Evolutionary conservation across 2,888 invertebrate genomes (phyloP).

Genomic region (Spodoptera exigua): DNA sequence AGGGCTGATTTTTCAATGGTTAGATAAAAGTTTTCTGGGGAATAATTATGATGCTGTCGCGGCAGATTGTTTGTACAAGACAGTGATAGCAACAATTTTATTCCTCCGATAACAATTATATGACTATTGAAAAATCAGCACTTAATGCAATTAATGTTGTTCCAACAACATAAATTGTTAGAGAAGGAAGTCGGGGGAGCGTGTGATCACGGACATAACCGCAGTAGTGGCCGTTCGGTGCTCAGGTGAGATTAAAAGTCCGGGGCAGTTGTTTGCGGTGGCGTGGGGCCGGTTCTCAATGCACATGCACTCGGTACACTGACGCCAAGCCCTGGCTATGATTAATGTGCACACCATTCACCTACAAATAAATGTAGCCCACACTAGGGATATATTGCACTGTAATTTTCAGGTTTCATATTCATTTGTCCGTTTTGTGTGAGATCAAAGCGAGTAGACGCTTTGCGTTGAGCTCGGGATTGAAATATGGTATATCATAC

Average conservation of each 20-base stretch:
- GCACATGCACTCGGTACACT: slow-evolving; percentile 75
- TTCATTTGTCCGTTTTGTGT: slow-evolving; percentile 75
- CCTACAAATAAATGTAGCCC: slow-evolving; percentile 74
- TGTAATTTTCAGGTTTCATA: slow-evolving; percentile 76
- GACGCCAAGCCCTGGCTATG: slow-evolving; percentile 69
- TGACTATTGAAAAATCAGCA: too few relatives aligned
- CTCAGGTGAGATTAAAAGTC: slow-evolving; percentile 85
- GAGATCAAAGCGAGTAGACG: slow-evolving; percentile 69
- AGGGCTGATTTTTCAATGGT: slow-evolving; percentile 33
- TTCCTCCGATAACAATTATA: too few relatives aligned
- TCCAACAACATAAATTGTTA: slow-evolving; percentile 38
- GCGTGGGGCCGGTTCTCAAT: slow-evolving; percentile 68
- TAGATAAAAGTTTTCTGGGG: too few relatives aligned
- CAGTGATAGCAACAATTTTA: too few relatives aligned
- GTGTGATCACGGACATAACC: slow-evolving; percentile 68
- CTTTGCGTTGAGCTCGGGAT: slow-evolving; percentile 23
- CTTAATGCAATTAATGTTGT: too few relatives aligned
- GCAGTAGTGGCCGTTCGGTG: slow-evolving; percentile 65
- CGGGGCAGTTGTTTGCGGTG: slow-evolving; percentile 80
- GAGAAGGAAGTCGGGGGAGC: slow-evolving; percentile 43
- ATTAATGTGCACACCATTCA: slow-evolving; percentile 79
- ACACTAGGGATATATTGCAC: slow-evolving; percentile 71
- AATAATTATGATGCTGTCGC: too few relatives aligned
- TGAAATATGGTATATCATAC: slow-evolving; percentile 47
- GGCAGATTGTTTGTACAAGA: too few relatives aligned